phyloP scores from a whole-genome alignment of 30 jellyfish, hydroid and myxozoan species.

The Aurelia sp. region DNA sequence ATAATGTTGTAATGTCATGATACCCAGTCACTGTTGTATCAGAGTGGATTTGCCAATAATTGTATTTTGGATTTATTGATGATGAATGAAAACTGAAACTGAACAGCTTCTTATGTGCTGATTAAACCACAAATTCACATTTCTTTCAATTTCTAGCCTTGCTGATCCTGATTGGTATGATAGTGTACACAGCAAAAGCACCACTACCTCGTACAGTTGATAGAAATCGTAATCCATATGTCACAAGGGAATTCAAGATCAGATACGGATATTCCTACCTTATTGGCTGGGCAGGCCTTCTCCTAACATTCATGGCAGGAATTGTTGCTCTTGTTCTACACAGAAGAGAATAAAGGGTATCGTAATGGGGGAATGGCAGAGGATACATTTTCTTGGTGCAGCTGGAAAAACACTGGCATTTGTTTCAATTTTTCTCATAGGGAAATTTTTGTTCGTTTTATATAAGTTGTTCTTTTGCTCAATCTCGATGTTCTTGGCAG shows the following conservation, averaged over 20 bases:
- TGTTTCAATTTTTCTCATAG: no score
- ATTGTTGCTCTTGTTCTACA: constrained; percentile 56
- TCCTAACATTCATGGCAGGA: constrained; percentile 74
- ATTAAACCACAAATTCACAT: not conserved
- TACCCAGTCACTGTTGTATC: no score
- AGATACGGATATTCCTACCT: constrained; percentile 76
- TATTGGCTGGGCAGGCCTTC: constrained; percentile 79
- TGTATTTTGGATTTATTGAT: no score
- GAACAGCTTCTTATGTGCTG: not conserved
- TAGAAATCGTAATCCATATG: constrained; percentile 68
- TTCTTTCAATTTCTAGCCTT: constrained; percentile 35
- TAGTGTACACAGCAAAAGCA: constrained; percentile 88
- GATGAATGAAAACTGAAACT: no score
- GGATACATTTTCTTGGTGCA: no score
- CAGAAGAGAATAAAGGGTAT: constrained; percentile 15
- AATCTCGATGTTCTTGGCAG: no score
- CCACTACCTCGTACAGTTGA: constrained; percentile 76
- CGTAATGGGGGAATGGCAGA: no score
- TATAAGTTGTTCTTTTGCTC: no score
- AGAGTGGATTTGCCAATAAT: no score
- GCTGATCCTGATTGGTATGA: constrained; percentile 68
- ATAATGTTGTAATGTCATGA: no score
- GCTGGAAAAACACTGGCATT: no score
- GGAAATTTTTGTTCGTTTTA: no score
- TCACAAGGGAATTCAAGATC: constrained; percentile 68